Percentiles rank a stretch among this genome's conserved stretches.
These are phyloP conservation scores for Spinus olivaceus DNA, from an alignment of 2,797 vertebrate genomes.

Conservation along the genomic window DNA sequence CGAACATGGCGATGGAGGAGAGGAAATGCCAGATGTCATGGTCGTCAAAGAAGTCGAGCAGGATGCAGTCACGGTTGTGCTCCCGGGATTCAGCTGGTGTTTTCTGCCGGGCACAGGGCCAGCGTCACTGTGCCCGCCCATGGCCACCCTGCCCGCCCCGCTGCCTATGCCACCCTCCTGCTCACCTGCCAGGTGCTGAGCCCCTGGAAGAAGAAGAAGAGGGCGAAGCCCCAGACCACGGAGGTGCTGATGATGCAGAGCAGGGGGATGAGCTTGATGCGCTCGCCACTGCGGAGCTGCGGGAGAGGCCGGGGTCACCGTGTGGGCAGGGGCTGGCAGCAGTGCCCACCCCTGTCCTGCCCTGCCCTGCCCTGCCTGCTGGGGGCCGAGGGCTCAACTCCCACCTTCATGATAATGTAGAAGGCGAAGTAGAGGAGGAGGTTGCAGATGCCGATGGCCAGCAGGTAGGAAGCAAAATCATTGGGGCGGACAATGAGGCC, in stretches of 20 bases:
- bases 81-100: slow-evolving; percentile 95
- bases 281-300: slow-evolving; percentile 91
- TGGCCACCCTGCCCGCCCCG: accelerated
- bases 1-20: slow-evolving; percentile 98
- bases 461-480: slow-evolving; percentile 94
- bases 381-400: accelerated
- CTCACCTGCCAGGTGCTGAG: slow-evolving; percentile 98
- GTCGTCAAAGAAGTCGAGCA: slow-evolving; percentile 94
- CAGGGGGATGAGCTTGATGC: slow-evolving; percentile 86
- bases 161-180: not conserved
- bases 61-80: slow-evolving; percentile 94
- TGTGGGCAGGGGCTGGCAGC: not conserved
- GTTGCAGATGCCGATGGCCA: slow-evolving; percentile 98
- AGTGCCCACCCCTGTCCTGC: not conserved
- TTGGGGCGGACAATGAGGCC: slow-evolving; percentile 91
- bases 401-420: slow-evolving; percentile 99
- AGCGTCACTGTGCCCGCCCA: accelerated
- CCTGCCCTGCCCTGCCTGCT: not conserved
- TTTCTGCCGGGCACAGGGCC: slow-evolving; percentile 78
- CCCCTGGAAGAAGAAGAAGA: slow-evolving; percentile 99
- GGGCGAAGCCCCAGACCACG: slow-evolving; percentile 93
- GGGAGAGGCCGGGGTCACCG: accelerated
- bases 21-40: slow-evolving; percentile 99
- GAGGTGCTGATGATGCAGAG: slow-evolving; percentile 92
- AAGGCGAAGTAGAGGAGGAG: slow-evolving; percentile 97